Base-by-base conservation (phyloP, 2,888 invertebrate species). In the Agonopterix alstromeriana region DNA sequence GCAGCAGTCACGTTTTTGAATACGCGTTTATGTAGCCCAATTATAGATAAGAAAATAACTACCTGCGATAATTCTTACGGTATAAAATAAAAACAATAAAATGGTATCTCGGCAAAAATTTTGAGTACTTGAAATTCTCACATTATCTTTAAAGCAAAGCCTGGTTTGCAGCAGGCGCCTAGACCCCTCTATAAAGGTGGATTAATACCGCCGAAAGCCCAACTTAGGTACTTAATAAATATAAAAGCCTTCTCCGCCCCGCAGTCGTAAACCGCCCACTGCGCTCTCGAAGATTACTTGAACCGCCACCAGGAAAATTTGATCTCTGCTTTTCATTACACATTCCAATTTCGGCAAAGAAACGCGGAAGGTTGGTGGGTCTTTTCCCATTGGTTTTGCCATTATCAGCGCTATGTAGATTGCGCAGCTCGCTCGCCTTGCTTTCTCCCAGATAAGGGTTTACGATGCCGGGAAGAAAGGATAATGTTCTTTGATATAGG, bases 181-280 rank as follows among this genome's bases (percentile, higher is more conserved):
- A 73, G 76, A 65, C 78, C 82, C 82, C 80, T 74, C 76, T 70
- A 84, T 85, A 85, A 87, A 87, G 87, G 86, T 87, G 85, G 87
- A 86, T 87, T 88, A 88, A 87, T 88, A 80, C 77, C 73, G 71
- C 85, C 87, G 68, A 88, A 86, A 87, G 86, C 86, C 85, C 82
- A 89, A 89, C 88, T 89, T 89, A n/a, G n/a, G n/a, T n/a, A 89
- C 87, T 89, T 89, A 89, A 89, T 89, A 89, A 89, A 89, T 89
- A 89, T 89, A 89, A 89, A 88, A 89, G 88, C 85, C 82, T 87
- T 85, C 85, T 75, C 82, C 84, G 69, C 83, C 81, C 45, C 81
- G 75, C 61, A 74, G 56, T 81, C 85, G 78, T 86, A 87, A 87
- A 83, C 79, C 83, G 74, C 85, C 86, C 83, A 84, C 83, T 78